phyloP scores from a whole-genome alignment of 2,113 vertebrate species.

The Thoracochromis brauschi region DNA sequence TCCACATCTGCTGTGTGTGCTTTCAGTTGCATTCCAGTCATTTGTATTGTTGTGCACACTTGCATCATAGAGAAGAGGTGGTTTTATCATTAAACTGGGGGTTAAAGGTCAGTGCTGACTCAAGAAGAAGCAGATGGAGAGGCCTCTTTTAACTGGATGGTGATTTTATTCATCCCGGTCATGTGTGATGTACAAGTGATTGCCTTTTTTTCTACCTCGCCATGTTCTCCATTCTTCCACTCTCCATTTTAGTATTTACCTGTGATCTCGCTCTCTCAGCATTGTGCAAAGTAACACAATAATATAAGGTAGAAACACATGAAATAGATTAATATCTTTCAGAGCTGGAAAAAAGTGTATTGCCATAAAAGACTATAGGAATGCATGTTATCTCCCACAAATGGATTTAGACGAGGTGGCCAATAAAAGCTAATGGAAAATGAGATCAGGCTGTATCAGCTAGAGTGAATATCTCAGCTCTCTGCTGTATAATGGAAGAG shows the following conservation, averaged over 20 bases:
- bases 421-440: slow-evolving; percentile 53
- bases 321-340: slow-evolving; percentile 48
- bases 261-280: slow-evolving; percentile 4
- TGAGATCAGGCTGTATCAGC: slow-evolving; percentile 18
- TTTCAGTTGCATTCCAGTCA: not conserved
- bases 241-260: slow-evolving; percentile 53
- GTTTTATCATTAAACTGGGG: slow-evolving; percentile 17
- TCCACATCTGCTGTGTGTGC: not conserved
- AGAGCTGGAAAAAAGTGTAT: slow-evolving; percentile 21
- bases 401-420: slow-evolving; percentile 23
- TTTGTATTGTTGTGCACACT: not conserved
- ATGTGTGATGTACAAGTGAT: slow-evolving; percentile 5
- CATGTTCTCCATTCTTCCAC: not conserved
- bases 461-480: not conserved
- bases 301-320: slow-evolving; percentile 24
- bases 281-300: not conserved
- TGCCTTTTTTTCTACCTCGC: not conserved
- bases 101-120: slow-evolving; percentile 47
- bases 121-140: slow-evolving; percentile 35
- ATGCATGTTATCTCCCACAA: slow-evolving; percentile 15
- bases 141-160: slow-evolving; percentile 46
- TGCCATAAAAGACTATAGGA: slow-evolving; percentile 24
- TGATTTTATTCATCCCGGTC: slow-evolving; percentile 26
- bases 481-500: slow-evolving; percentile 22
- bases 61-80: not conserved